phyloP scores from a whole-genome alignment of 2,113 vertebrate species.

The Prunella himalayana region DNA sequence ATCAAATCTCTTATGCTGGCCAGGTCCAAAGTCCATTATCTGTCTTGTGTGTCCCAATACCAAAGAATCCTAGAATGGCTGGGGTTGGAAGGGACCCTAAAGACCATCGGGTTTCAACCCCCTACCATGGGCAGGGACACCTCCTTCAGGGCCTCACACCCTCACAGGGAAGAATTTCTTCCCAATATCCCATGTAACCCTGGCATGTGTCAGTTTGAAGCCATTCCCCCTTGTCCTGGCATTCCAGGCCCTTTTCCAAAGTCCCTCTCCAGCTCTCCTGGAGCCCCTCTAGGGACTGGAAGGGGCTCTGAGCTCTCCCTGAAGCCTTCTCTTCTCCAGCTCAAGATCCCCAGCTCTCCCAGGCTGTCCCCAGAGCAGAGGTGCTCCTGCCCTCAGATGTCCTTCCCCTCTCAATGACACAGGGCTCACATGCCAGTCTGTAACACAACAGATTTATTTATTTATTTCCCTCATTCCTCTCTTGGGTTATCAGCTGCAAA shows the following conservation, averaged over 20 bases:
- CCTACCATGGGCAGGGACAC: not conserved
- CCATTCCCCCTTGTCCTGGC: not conserved
- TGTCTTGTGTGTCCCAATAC: not conserved
- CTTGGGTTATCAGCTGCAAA: not conserved
- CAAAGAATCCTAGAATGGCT: not conserved
- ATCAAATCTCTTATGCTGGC: not conserved
- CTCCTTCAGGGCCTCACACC: not conserved
- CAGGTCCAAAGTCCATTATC: not conserved
- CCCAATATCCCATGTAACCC: not conserved
- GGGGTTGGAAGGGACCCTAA: not conserved
- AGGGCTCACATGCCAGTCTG: not conserved
- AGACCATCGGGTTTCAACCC: rapidly evolving
- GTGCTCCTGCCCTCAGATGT: not conserved
- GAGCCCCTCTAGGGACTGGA: not conserved
- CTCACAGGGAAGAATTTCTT: not conserved
- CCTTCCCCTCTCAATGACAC: not conserved
- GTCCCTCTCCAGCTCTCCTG: not conserved
- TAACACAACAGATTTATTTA: not conserved
- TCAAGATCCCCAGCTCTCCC: not conserved
- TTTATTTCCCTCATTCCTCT: not conserved
- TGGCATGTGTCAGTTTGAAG: not conserved
- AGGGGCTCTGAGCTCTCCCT: not conserved
- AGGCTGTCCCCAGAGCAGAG: not conserved
- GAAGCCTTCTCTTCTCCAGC: not conserved
- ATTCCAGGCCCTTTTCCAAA: not conserved